Evolutionary conservation across 2,888 invertebrate species (phyloP), one percentile per base, ranked within the genome.

Genomic region (Cremastinae sp.): DNA sequence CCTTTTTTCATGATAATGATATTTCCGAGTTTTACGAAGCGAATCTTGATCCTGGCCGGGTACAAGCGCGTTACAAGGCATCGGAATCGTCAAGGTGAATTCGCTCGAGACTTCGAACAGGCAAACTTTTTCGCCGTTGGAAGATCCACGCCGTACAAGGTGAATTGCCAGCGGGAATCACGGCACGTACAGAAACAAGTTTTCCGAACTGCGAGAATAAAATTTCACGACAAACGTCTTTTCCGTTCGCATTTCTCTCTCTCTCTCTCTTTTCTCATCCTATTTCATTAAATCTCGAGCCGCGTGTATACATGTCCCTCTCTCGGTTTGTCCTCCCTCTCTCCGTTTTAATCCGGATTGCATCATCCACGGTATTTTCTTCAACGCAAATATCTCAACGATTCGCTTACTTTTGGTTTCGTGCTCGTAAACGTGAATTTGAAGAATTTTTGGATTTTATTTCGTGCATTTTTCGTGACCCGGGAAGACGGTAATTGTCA

Each of bases 1-100:
- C 69, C 70, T 64, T 80, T 80, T 78, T 78, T 72, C 68, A 68
- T 71, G 78, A 72, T 81, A 81, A 81, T 79, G 78, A 78, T 79
- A 81, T 81, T 81, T 76, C 76, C 51, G 47, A 81, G 80, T 79
- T 80, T 80, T 81, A 74, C 79, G 66, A 62, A 78, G 80, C 75
- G 79, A 81, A 80, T 80, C 80, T 79, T 79, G 75, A 80, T 79
- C 79, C 78, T n/a, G 18, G 72, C 51, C 79, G 69, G 79, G 78
- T 76, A 38, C 58, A 49, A 47, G 38, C 10, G 62, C 28, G 28
- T 28, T 28, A 28, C 28, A 54, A 51, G 10, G 58, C 49, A 41
- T 58, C 43, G 62, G 53, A 16, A 41, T 43, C 54, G 71, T 38
- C 74, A 49, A 65, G 49, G 75, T 66, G 73, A 80, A 80, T 78